Evolutionary conservation across 2,888 invertebrate genomes (phyloP).

Genomic region (Parthenolecanium corni): DNA sequence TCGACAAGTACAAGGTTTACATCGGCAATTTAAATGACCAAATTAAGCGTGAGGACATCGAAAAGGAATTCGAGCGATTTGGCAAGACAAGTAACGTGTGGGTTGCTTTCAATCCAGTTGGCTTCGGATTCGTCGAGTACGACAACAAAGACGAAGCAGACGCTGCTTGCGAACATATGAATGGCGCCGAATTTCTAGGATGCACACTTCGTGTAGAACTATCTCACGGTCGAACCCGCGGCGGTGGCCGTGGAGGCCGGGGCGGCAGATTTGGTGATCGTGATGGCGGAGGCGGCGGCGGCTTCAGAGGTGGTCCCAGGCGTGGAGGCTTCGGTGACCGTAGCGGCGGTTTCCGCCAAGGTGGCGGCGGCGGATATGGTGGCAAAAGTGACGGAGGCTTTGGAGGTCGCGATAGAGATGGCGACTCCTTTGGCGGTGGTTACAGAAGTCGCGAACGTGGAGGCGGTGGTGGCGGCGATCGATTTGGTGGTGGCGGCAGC

Average conservation of each 20-base stretch:
- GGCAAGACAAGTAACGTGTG: slow-evolving; percentile 85
- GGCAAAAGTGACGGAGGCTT: slow-evolving; percentile 40
- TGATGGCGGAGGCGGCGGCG: slow-evolving; percentile 42
- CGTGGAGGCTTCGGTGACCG: slow-evolving; percentile 42
- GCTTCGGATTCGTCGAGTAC: slow-evolving; percentile 89
- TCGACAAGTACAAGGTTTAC: slow-evolving; percentile 47
- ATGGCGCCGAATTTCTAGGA: slow-evolving; percentile 76
- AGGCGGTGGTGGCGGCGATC: slow-evolving; percentile 2
- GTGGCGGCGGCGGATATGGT: slow-evolving; percentile 41
- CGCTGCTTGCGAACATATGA: slow-evolving; percentile 76
- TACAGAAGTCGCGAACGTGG: slow-evolving; percentile 32
- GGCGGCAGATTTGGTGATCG: slow-evolving; percentile 47
- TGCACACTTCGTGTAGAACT: slow-evolving; percentile 79
- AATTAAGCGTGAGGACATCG: slow-evolving; percentile 83
- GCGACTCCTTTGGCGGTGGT: slow-evolving; percentile 39
- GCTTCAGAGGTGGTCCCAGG: slow-evolving; percentile 40
- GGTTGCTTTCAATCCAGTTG: slow-evolving; percentile 88
- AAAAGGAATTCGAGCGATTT: slow-evolving; percentile 80
- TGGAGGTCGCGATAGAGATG: slow-evolving; percentile 36
- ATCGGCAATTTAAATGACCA: slow-evolving; percentile 80
- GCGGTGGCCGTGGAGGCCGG: slow-evolving; percentile 50
- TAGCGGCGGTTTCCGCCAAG: slow-evolving; percentile 41
- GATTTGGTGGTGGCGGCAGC: slow-evolving; percentile 7
- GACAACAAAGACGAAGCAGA: slow-evolving; percentile 79
- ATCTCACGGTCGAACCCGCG: slow-evolving; percentile 64